Conservation (phyloP, 2,888 invertebrate genomes). For the Plebejus melissa region DNA sequence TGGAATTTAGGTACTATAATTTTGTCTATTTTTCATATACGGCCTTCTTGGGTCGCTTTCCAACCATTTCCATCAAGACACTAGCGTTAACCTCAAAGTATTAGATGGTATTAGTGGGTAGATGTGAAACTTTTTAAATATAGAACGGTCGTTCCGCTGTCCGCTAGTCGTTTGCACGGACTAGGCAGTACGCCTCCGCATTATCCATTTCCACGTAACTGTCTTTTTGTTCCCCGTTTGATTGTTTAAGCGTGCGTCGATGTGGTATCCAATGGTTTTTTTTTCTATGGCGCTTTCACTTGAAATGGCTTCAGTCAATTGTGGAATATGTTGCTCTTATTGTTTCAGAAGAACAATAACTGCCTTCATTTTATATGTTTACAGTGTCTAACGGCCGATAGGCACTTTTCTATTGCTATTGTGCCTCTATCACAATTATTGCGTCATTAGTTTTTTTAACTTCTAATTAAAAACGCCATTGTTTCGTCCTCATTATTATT, state of each 20-base stretch:
- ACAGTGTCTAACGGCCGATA: constrained; percentile 71
- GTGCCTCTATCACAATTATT: constrained; percentile 20
- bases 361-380: constrained; percentile 74
- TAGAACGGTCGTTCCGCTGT: constrained; percentile 28
- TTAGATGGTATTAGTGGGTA: not conserved
- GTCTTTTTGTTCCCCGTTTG: constrained; percentile 75
- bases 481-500: constrained; percentile 30
- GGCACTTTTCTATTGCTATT: constrained; percentile 64
- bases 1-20: too few species aligned
- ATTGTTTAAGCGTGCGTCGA: constrained; percentile 78
- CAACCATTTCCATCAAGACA: not conserved
- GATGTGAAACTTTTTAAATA: not conserved
- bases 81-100: not conserved
- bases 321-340: constrained; percentile 76
- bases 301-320: constrained; percentile 73
- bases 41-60: too few species aligned
- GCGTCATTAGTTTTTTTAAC: constrained; percentile 23
- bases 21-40: too few species aligned
- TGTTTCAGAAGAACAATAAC: constrained; percentile 75
- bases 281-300: constrained; percentile 71
- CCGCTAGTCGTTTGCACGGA: constrained; percentile 42
- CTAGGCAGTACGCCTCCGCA: constrained; percentile 48
- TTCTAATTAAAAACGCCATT: constrained; percentile 32
- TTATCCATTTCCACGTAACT: constrained; percentile 76
- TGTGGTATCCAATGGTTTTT: constrained; percentile 71